Percentiles rank a stretch among this genome's conserved stretches.
Evolutionary conservation across 1,140 invertebrate genomes (phyloP).

Genomic region (Zaprionus taronus): DNA sequence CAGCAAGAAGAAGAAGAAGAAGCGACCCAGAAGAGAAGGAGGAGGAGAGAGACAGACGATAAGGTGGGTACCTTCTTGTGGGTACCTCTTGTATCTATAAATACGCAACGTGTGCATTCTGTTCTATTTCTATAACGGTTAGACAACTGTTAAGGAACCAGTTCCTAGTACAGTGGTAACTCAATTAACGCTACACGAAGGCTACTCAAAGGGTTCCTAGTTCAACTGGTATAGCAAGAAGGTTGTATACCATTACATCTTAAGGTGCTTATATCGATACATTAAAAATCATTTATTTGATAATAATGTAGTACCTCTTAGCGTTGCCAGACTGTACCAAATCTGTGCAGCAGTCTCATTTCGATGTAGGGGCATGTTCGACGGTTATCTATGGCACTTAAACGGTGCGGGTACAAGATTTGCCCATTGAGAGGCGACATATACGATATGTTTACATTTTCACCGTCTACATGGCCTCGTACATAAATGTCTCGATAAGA

Average conservation of each 20-base stretch:
- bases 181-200: not conserved
- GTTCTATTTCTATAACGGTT: slow-evolving; percentile 39
- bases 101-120: slow-evolving; percentile 53
- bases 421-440: slow-evolving; percentile 73
- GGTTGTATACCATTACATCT: not conserved
- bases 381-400: slow-evolving; percentile 62
- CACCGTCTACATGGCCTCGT: slow-evolving; percentile 56
- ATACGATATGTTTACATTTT: slow-evolving; percentile 64
- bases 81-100: slow-evolving; percentile 54
- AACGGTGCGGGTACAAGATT: slow-evolving; percentile 67
- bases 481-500: slow-evolving; percentile 73
- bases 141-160: slow-evolving; percentile 6
- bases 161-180: not conserved
- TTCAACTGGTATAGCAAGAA: not conserved
- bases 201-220: not conserved
- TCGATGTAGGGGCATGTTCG: slow-evolving; percentile 46
- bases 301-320: not conserved
- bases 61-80: slow-evolving; percentile 20
- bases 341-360: slow-evolving; percentile 27
- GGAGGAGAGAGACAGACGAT: slow-evolving; percentile 25
- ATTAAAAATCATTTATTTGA: not conserved
- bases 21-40: not conserved
- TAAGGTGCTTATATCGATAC: not conserved
- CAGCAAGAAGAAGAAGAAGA: not conserved
- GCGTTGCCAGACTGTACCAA: slow-evolving; percentile 1